phyloP scores from a whole-genome alignment of 1,140 invertebrate genomes.

The Parasteatoda tepidariorum region DNA sequence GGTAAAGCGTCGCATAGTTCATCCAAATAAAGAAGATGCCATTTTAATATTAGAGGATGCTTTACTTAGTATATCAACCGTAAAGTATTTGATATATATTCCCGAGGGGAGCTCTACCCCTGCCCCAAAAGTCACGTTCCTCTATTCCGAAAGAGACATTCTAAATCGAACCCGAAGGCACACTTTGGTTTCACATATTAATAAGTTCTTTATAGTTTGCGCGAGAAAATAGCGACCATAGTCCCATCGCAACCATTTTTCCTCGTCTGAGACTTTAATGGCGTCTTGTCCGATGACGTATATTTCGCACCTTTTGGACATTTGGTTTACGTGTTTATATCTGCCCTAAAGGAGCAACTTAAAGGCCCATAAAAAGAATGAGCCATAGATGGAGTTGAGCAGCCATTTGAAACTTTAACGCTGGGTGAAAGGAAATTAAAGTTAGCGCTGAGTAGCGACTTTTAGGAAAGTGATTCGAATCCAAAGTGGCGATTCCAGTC shows the following conservation, averaged over 20 bases:
- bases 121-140: constrained; percentile 17
- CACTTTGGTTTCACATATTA: constrained; percentile 38
- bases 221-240: too few relatives aligned
- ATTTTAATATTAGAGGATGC: constrained; percentile 20
- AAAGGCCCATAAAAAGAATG: neutral
- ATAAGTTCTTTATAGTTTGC: constrained; percentile 32
- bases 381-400: neutral
- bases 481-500: constrained; percentile 1
- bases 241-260: neutral
- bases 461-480: constrained; percentile 1
- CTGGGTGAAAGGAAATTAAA: neutral
- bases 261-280: neutral
- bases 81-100: constrained; percentile 1
- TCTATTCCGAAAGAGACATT: neutral
- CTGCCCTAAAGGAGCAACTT: constrained; percentile 3
- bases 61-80: neutral
- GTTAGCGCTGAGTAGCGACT: neutral
- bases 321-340: neutral
- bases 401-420: neutral
- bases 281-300: neutral
- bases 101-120: neutral
- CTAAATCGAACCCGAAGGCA: constrained; percentile 25
- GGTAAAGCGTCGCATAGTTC: neutral
- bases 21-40: neutral
- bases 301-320: neutral